Conservation (phyloP, 2,113 vertebrate species). For the Nannospalax galili region DNA sequence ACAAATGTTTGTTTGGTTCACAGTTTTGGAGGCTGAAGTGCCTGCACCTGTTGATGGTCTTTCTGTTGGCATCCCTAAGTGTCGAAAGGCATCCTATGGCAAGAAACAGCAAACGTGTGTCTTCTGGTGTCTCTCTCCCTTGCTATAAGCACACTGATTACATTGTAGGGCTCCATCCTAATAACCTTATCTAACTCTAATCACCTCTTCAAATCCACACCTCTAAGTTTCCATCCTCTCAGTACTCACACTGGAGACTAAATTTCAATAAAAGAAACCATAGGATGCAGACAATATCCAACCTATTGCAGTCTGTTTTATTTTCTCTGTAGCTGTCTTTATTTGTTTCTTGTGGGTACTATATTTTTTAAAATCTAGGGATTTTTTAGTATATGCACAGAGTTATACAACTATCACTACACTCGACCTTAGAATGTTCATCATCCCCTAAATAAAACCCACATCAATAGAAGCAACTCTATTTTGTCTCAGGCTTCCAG, state of each 20-base stretch:
- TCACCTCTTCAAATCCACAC: background rate
- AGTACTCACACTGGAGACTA: too few relatives aligned
- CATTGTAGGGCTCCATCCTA: background rate
- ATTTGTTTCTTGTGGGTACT: background rate
- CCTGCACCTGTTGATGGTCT: background rate
- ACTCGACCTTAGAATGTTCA: conserved; percentile 24
- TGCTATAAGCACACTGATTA: background rate
- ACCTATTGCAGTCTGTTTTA: background rate
- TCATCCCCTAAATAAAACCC: background rate
- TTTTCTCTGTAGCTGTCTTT: conserved; percentile 22
- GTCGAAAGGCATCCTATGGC: background rate
- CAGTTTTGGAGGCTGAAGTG: background rate
- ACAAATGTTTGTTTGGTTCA: background rate
- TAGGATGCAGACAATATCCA: background rate
- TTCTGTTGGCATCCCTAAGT: background rate
- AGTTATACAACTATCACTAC: background rate
- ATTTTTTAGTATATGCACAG: background rate
- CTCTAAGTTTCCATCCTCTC: background rate
- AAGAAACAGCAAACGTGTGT: background rate
- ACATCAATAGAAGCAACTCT: background rate
- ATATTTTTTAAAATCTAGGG: background rate
- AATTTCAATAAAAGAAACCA: background rate
- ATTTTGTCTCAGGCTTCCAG: background rate
- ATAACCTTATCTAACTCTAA: background rate
- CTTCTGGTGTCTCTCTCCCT: background rate